A percentile compares a stretch with the other conserved stretches of the same genome.
phyloP scores from a whole-genome alignment of 1,140 invertebrate species.

The Drosophila nannoptera region DNA sequence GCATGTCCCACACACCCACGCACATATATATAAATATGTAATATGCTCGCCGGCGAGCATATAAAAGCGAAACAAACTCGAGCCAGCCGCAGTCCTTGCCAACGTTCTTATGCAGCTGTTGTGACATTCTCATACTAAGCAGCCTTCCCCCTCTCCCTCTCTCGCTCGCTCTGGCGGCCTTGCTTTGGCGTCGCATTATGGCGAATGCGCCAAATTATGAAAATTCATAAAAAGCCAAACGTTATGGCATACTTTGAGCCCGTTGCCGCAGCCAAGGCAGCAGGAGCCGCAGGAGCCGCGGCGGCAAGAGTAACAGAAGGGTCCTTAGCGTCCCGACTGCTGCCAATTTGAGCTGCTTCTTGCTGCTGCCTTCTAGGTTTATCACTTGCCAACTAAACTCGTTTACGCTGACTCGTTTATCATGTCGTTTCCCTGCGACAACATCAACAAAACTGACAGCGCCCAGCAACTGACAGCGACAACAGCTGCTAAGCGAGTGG shows the following conservation, averaged over 20 bases:
- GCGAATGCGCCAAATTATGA: conserved; percentile 69
- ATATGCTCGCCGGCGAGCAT: conserved; percentile 48
- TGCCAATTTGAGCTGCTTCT: conserved; percentile 58
- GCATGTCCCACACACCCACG: conserved; percentile 4
- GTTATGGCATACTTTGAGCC: conserved; percentile 66
- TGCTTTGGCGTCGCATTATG: neutral
- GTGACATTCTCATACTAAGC: conserved; percentile 76
- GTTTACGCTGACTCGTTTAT: conserved; percentile 65
- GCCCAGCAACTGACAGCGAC: too few relatives aligned
- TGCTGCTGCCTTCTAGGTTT: conserved; percentile 36
- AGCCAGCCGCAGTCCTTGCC: conserved; percentile 1
- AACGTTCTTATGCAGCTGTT: conserved; percentile 63
- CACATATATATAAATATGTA: conserved; percentile 43
- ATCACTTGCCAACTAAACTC: conserved; percentile 69
- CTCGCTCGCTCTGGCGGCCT: neutral
- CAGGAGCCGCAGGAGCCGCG: too few relatives aligned
- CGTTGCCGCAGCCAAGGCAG: neutral
- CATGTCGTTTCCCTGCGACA: conserved; percentile 45
- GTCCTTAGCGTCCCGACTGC: conserved; percentile 15
- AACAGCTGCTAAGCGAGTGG: conserved; percentile 22
- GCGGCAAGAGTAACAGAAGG: neutral
- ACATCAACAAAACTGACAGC: conserved; percentile 48
- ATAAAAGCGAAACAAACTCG: conserved; percentile 53
- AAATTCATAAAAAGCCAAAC: conserved; percentile 75
- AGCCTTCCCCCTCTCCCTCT: conserved; percentile 17